Evolutionary conservation across 2,888 invertebrate species (phyloP).

Genomic region (Agonopterix subpropinquella): DNA sequence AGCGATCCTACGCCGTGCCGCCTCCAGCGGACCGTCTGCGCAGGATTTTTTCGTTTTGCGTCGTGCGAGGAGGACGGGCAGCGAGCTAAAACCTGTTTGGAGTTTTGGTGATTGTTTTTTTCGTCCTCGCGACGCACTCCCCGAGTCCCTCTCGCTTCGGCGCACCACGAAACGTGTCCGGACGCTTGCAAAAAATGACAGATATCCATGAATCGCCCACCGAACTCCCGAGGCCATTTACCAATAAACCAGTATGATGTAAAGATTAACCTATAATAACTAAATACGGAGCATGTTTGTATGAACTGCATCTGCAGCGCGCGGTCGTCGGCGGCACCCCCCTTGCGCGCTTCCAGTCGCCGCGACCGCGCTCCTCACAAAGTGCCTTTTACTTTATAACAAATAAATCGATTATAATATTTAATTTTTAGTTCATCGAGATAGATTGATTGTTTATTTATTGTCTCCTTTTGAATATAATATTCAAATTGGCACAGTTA

Average conservation of each 20-base stretch:
- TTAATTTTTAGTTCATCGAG: constrained; percentile 72
- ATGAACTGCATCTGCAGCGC: constrained; percentile 30
- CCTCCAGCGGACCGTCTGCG: constrained; percentile 41
- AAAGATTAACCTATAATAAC: constrained; percentile 30
- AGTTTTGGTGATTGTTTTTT: constrained; percentile 67
- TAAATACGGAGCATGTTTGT: constrained; percentile 45
- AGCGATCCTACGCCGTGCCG: constrained; percentile 21
- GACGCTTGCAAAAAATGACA: constrained; percentile 47
- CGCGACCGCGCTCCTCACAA: constrained; percentile 36
- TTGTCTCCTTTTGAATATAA: constrained; percentile 67
- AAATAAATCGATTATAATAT: constrained; percentile 67
- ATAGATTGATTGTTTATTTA: constrained; percentile 74
- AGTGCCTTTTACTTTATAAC: constrained; percentile 70
- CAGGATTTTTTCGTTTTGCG: constrained; percentile 59
- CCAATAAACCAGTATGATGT: constrained; percentile 43
- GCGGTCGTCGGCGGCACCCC: constrained; percentile 28
- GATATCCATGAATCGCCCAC: constrained; percentile 43
- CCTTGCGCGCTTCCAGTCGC: constrained; percentile 47
- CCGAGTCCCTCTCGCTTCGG: constrained; percentile 30
- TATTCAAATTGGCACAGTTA: constrained; percentile 72
- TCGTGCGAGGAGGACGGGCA: constrained; percentile 55
- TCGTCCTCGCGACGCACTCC: constrained; percentile 46
- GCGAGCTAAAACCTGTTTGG: constrained; percentile 57
- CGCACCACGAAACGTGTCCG: constrained; percentile 34
- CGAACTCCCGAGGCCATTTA: constrained; percentile 52